Conservation (phyloP, 92 coral and sea anemone species). For the Palythoa caribaeorum region DNA sequence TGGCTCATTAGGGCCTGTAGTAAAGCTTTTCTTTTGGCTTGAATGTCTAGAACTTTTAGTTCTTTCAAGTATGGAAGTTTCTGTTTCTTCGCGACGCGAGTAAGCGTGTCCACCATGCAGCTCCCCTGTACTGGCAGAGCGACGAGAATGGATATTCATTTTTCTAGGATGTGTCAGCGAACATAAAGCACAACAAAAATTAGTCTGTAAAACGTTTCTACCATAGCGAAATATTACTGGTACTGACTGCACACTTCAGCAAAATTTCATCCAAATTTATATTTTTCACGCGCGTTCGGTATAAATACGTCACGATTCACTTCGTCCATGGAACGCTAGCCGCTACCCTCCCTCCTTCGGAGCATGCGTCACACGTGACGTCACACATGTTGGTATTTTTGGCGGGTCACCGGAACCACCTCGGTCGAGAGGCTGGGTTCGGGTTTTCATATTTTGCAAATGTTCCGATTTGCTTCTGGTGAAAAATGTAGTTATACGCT, state of each 20-base stretch:
- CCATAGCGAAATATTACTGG: too few species aligned
- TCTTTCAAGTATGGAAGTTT: conserved; percentile 72
- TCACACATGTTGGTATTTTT: not conserved
- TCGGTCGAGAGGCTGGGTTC: too few species aligned
- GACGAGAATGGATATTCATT: conserved; percentile 47
- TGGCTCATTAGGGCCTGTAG: conserved; percentile 65
- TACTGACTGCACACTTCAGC: too few species aligned
- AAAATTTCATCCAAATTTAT: too few species aligned
- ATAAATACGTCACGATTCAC: conserved; percentile 30
- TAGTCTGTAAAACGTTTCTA: too few species aligned
- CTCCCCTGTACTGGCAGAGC: conserved; percentile 84
- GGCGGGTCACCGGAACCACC: too few species aligned
- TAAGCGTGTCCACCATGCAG: conserved; percentile 84
- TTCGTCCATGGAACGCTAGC: conserved; percentile 29
- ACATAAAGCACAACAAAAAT: not conserved
- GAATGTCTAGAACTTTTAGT: conserved; percentile 82
- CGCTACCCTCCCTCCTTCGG: conserved; percentile 13
- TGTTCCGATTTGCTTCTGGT: too few species aligned
- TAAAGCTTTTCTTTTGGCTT: conserved; percentile 83
- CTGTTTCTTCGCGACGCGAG: conserved; percentile 56
- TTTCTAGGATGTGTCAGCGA: not conserved
- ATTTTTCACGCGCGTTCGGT: not conserved
- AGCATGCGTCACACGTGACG: conserved; percentile 47
- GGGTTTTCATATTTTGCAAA: too few species aligned
- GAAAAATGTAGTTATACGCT: too few species aligned